These are phyloP conservation scores for Erpornis zantholeuca DNA, from an alignment of 2,113 vertebrate species.

Conservation along the genomic window DNA sequence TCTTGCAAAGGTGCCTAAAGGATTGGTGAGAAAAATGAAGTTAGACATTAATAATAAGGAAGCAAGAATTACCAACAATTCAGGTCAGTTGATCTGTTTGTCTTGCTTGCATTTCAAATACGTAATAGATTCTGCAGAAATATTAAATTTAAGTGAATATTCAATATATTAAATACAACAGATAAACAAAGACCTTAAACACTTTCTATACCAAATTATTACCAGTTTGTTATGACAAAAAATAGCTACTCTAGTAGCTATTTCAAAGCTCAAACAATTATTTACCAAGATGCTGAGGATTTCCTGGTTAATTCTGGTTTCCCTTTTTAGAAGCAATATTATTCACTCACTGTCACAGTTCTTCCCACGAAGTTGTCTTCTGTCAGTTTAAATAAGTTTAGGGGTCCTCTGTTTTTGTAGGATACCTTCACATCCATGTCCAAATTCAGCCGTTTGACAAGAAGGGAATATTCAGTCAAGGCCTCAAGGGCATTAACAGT, in stretches of 20 bases:
- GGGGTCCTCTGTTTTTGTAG: conserved; percentile 69
- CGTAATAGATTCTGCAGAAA: background rate
- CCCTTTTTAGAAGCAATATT: background rate
- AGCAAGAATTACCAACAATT: background rate
- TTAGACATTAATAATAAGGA: background rate
- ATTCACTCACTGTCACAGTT: conserved; percentile 73
- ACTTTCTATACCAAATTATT: background rate
- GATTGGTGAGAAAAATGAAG: background rate
- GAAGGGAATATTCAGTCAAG: conserved; percentile 79
- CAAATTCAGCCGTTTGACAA: conserved; percentile 66
- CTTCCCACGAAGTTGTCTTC: conserved; percentile 72
- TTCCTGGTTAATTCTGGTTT: background rate
- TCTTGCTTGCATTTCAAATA: background rate
- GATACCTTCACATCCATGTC: conserved; percentile 79
- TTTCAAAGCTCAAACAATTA: background rate
- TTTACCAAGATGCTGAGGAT: background rate
- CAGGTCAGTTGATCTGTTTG: background rate
- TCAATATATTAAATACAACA: background rate
- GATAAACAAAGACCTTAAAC: background rate
- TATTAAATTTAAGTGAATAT: background rate
- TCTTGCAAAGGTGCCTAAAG: conserved; percentile 69
- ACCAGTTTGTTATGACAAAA: background rate
- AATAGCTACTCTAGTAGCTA: background rate
- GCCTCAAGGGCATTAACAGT: conserved; percentile 84
- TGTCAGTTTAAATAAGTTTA: conserved; percentile 71